Percentiles rank a stretch among this genome's conserved stretches.
These are phyloP conservation scores for Drosophila rubida DNA, from an alignment of 2,888 invertebrate species.

Conservation along the genomic window DNA sequence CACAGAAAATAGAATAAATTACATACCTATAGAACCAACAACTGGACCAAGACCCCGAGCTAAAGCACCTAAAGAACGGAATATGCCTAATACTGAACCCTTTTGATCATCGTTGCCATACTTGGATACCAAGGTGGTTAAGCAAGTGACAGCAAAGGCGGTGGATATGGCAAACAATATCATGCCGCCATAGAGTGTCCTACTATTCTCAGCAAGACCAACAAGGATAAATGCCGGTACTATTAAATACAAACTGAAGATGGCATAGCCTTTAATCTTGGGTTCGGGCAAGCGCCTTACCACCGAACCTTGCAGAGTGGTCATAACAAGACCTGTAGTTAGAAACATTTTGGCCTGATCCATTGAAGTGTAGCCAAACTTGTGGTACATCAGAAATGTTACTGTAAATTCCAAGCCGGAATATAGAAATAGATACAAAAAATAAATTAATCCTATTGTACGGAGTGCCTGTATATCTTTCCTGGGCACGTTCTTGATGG, in stretches of 20 bases:
- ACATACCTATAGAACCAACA: constrained; percentile 91
- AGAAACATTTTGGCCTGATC: constrained; percentile 99
- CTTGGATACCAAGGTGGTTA: constrained; percentile 96
- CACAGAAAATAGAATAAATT: background rate
- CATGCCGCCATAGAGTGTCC: constrained; percentile 92
- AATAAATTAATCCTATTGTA: constrained; percentile 91
- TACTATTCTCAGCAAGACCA: constrained; percentile 88
- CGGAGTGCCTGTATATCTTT: constrained; percentile 89
- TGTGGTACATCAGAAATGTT: constrained; percentile 97
- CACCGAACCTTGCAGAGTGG: constrained; percentile 94
- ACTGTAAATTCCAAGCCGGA: constrained; percentile 99
- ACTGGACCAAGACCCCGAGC: constrained; percentile 97
- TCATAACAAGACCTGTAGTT: constrained; percentile 95
- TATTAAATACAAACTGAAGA: constrained; percentile 92
- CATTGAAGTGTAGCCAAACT: constrained; percentile 96
- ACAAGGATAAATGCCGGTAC: constrained; percentile 94
- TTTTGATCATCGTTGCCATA: constrained; percentile 93
- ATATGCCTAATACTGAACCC: constrained; percentile 96
- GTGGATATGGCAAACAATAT: constrained; percentile 95
- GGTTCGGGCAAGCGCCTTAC: constrained; percentile 92
- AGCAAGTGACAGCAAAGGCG: constrained; percentile 97
- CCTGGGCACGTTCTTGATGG: constrained; percentile 88
- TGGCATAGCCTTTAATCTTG: constrained; percentile 89
- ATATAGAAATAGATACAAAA: constrained; percentile 96
- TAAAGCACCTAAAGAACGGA: constrained; percentile 96